Evolutionary conservation across 2,797 vertebrate species (phyloP), one percentile per base, ranked within the genome.

Genomic region (Syngnathus acus): DNA sequence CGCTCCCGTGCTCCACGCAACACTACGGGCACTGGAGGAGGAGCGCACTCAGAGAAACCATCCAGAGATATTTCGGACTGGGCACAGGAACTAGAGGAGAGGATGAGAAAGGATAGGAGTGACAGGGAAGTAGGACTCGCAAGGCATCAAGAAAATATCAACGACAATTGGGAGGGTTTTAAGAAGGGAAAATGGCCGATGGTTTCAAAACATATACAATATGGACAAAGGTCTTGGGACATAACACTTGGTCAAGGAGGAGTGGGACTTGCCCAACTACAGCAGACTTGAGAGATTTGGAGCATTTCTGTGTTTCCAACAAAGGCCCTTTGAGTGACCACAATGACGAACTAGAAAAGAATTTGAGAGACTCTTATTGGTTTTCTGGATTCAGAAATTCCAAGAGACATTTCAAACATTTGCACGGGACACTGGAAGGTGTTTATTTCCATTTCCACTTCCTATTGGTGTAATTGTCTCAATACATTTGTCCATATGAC

Each of bases 41-140:
- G 93, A 70, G 94, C 93, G 37, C 95, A 94, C 89, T 98, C 97
- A 0, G 94, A 94, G 84, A 98, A 98, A 16, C 95, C 96, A 71
- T 98, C 97, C 89, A 99, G 87, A 74, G 95, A 98, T 76, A 97
- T 94, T 88, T 99, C 97, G 1, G 97, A 98, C 62, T 95, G 97
- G 67, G 94, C 94, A 81, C 95, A 95, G 75, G 94, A 98, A 90
- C 96, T 99, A 88, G 68, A 84, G 70, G 69, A 78, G 65, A 79
- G 9, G 55, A 38, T 57, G 54, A 74, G 70, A 68, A 21, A 67
- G 50, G 65, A 67, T 62, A 66, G 51, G 16, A 71, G 50, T 72
- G 62, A 67, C 38, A 62, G 68, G 73, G 69, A 75, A 43, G 42
- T 68, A 72, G 80, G 65, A 74, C 69, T 72, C 75, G 72, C 78